These are phyloP conservation scores for Halcyon leucocephala DNA, from an alignment of 2,797 vertebrate species.

Conservation along the genomic window DNA sequence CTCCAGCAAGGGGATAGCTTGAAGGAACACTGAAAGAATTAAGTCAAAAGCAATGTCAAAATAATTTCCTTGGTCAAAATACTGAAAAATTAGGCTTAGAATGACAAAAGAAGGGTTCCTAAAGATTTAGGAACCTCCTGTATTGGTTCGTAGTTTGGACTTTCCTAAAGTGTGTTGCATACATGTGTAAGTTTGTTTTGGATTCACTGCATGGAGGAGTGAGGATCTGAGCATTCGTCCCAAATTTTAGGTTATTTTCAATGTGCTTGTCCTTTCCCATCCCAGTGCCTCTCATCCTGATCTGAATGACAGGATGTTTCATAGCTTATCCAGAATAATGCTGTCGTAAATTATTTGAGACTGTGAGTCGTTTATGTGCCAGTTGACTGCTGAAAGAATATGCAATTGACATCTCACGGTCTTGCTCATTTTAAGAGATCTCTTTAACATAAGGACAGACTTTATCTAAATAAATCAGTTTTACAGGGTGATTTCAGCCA, in stretches of 20 bases:
- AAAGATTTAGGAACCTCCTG: neutral
- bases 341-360: slow-evolving; percentile 1
- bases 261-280: neutral
- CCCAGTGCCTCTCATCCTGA: neutral
- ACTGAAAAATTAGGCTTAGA: neutral
- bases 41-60: neutral
- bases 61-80: neutral
- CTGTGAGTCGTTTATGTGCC: neutral
- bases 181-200: neutral
- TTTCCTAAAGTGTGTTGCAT: neutral
- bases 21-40: neutral
- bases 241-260: neutral
- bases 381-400: neutral
- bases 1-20: neutral
- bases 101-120: neutral
- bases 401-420: neutral
- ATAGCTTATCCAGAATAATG: neutral
- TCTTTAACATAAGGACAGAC: neutral
- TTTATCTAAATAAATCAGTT: slow-evolving; percentile 54
- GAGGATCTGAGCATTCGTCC: neutral
- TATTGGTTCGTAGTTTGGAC: neutral
- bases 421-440: neutral
- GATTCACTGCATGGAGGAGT: neutral
- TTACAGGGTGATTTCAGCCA: slow-evolving; percentile 43
- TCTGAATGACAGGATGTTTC: neutral